Evolutionary conservation across 2,113 vertebrate genomes (phyloP), one percentile per base, ranked within the genome.

Genomic region (Petromus typicus): DNA sequence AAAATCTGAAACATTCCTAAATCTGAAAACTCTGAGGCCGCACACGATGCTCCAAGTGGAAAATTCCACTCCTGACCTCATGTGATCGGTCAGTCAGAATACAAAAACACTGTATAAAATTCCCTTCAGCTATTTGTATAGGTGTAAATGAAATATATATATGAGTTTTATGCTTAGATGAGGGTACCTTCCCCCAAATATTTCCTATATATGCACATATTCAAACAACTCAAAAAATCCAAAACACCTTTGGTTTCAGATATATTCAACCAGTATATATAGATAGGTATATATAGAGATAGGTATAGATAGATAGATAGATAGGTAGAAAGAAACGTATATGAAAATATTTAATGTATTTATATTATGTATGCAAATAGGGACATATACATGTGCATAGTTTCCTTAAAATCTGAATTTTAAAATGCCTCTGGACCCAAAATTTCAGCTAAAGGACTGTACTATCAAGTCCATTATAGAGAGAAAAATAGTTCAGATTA

Each of bases 321-420:
- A 76, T 30, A 87, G 71, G 67, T 37, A 69, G n/a, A 64, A 13
- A 37, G 20, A 64, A 25, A 83, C 23, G 64, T 25, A n/a, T 18
- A 73, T 12, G 16, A 69, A 43, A 23, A 75, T 45, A 75, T 25
- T 32, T 27, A 18, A 37, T 45, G 43, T 32, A 32, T 10, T 80
- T 40, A 87, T 57, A 66, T 57, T 25, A 56, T 63, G 3, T 27
- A 27, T 7, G 34, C 30, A 23, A 25, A 75, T 45, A 61, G 45
- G 18, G 27, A n/a, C 20, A 67, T 16, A 51, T 16, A 61, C 3
- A 3, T 48, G 18, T 78, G 23, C 57, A 10, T n/a, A 78, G 10
- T 51, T 54, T 91, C 79, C 82, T 86, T 94, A 81, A 94, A 91
- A 83, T 87, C 61, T 56, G 22, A 90, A 89, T 94, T 94, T 89